phyloP scores from a whole-genome alignment of 2,888 invertebrate genomes.

The Chesias legatella region DNA sequence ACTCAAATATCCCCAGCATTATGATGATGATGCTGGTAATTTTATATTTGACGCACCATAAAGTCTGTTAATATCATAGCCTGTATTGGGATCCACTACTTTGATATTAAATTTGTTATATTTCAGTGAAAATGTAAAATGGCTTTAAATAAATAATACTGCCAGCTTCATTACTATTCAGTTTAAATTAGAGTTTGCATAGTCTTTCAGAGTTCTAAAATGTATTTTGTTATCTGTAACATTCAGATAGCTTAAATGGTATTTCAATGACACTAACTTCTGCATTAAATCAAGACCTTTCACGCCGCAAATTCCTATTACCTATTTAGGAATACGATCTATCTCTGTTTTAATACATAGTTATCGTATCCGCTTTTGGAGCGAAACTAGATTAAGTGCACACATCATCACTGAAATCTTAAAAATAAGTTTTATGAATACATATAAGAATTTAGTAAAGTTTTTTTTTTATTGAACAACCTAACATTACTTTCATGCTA shows the following conservation, averaged over 20 bases:
- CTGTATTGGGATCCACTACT: too few relatives aligned
- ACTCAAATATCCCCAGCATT: too few relatives aligned
- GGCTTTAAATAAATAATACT: too few relatives aligned
- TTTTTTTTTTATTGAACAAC: conserved; percentile 11
- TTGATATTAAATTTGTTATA: too few relatives aligned
- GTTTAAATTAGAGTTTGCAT: not conserved
- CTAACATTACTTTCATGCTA: conserved; percentile 6
- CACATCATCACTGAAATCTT: conserved; percentile 12
- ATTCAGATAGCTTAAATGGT: conserved; percentile 11
- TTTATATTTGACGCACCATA: too few relatives aligned
- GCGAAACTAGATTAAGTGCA: conserved; percentile 39
- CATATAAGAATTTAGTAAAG: conserved; percentile 4
- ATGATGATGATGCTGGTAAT: too few relatives aligned
- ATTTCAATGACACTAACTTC: conserved; percentile 7
- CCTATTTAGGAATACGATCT: conserved; percentile 31
- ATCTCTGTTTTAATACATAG: conserved; percentile 37
- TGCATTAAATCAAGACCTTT: conserved; percentile 31
- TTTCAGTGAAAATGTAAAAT: conserved; percentile 5
- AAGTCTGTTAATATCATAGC: too few relatives aligned
- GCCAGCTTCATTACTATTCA: conserved; percentile 3
- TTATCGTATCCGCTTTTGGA: conserved; percentile 37
- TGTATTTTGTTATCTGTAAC: conserved; percentile 14
- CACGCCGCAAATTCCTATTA: conserved; percentile 25
- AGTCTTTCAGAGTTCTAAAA: conserved; percentile 5
- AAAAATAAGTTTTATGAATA: conserved; percentile 9